Evolutionary conservation across 2,797 vertebrate genomes (phyloP), one percentile per base, ranked within the genome.

Genomic region (Champsocephalus esox): DNA sequence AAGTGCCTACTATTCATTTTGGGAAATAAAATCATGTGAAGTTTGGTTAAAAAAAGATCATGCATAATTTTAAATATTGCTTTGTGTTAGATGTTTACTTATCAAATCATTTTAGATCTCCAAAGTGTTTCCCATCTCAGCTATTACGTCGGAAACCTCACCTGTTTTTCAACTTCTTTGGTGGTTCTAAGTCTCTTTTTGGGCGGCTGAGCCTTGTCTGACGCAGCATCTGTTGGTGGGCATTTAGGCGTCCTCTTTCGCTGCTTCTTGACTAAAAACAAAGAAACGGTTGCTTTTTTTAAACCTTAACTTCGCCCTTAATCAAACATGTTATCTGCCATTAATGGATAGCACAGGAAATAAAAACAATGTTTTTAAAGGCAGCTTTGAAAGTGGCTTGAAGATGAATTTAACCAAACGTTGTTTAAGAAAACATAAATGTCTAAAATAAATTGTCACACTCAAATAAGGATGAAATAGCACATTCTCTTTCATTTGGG

Each of bases 181-280:
- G 32, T 78, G 0, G 69, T 70, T 82, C 74, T 94, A 38, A 74
- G 84, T 70, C 86, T 93, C 75, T 88, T 95, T 49, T 88, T 94
- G 1, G 92, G 87, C 55, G 88, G 90, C 50, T 77, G 80, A 0
- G 67, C 84, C 9, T 84, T 78, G 1, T 95, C 95, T 46, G 90
- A 91, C 3, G 86, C 57, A 59, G 88, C 84, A 8, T 94, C 94
- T 71, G 88, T 94, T 92, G 78, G 89, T 41, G 89, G 87, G 93
- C 93, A 94, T 95, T 87, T 92, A 2, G 63, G 0, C 0, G 16
- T 73, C 59, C 76, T 88, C 81, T 90, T 92, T 1, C 11, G 52
- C 24, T 74, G 69, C 32, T 32, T 71, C 62, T 88, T 90, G 0
- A 75, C 92, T 94, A 45, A 60, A 71, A 61, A 21, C 9, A 21